Conservation (phyloP, 2,113 vertebrate species). For the Vimba vimba region DNA sequence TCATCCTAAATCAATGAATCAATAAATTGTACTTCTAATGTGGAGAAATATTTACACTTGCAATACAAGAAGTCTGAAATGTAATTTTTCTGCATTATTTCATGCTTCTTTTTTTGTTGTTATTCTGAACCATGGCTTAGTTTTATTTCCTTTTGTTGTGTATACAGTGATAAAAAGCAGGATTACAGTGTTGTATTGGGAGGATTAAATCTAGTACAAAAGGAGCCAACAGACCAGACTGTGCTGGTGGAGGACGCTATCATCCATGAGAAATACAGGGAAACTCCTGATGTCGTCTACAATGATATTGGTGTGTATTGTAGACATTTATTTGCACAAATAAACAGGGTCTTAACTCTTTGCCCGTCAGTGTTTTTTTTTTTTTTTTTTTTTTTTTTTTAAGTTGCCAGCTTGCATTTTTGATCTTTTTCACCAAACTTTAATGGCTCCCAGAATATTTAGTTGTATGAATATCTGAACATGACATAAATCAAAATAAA, state of each 20-base stretch:
- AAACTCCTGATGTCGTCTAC: constrained; percentile 65
- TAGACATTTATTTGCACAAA: neutral
- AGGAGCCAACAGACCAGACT: constrained; percentile 75
- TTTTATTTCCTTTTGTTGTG: constrained; percentile 27
- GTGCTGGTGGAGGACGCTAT: constrained; percentile 78
- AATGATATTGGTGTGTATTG: constrained; percentile 87
- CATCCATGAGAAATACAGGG: constrained; percentile 75
- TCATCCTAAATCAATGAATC: neutral
- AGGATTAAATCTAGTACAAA: constrained; percentile 70
- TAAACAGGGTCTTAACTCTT: neutral
- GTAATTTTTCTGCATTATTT: neutral
- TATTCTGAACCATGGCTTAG: neutral
- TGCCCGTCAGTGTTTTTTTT: too few species aligned
- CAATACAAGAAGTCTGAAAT: neutral
- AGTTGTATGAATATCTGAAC: too few species aligned
- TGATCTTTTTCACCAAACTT: too few species aligned
- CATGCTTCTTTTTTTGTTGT: neutral
- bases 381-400: too few species aligned
- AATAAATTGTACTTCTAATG: neutral
- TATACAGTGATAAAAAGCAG: constrained; percentile 59
- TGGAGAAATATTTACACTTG: neutral
- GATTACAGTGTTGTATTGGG: constrained; percentile 81
- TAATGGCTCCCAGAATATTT: too few species aligned
- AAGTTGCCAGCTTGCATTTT: too few species aligned
- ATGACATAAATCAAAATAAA: too few species aligned